Percentiles rank a stretch among this genome's conserved stretches.
Evolutionary conservation across 2,888 invertebrate species (phyloP).

Genomic region (Dryocosmus kuriphilus): DNA sequence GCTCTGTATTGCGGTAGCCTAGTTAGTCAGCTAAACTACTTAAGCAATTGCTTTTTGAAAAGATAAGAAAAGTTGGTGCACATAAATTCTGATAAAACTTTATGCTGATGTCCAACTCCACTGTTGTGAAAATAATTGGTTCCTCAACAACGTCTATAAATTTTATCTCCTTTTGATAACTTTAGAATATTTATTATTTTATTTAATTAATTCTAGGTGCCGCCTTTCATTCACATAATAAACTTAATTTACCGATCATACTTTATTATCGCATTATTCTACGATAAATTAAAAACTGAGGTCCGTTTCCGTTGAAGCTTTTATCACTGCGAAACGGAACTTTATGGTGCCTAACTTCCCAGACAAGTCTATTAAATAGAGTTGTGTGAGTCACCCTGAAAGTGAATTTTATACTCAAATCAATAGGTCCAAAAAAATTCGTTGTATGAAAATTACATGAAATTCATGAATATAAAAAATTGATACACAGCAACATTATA

Average conservation of each 20-base stretch:
- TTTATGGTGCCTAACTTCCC: conserved; percentile 9
- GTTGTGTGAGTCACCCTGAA: background rate
- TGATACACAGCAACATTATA: too few relatives aligned
- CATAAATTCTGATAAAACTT: conserved; percentile 18
- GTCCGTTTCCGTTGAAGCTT: conserved; percentile 21
- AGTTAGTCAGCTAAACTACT: conserved; percentile 18
- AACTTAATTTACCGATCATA: background rate
- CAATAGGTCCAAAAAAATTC: background rate
- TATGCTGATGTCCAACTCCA: conserved; percentile 1
- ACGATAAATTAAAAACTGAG: background rate
- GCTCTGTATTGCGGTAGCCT: conserved; percentile 3
- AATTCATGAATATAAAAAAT: background rate
- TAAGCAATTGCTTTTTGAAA: conserved; percentile 30
- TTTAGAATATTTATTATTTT: background rate
- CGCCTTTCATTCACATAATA: background rate
- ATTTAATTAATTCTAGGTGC: background rate
- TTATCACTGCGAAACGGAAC: conserved; percentile 26
- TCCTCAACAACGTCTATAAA: background rate
- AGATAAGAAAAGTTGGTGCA: conserved; percentile 20
- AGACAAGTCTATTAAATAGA: background rate
- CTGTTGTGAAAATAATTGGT: conserved; percentile 21
- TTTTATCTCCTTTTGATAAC: background rate
- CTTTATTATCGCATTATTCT: background rate
- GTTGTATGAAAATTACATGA: background rate
- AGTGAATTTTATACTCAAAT: background rate